Evolutionary conservation across 2,888 invertebrate genomes (phyloP).

Genomic region (Apoda limacodes): DNA sequence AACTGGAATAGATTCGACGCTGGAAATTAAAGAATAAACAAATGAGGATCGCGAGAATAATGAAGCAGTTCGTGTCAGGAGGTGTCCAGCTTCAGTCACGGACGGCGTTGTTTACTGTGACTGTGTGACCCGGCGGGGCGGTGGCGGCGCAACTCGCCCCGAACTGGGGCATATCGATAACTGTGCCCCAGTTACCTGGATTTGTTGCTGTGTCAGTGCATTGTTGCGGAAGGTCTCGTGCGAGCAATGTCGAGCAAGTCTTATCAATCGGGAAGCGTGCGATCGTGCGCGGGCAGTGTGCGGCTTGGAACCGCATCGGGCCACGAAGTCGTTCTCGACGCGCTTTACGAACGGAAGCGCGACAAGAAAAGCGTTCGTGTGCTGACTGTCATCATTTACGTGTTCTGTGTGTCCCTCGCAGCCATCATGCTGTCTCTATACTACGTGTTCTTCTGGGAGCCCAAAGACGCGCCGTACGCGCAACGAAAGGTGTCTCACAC

Average conservation of each 20-base stretch:
- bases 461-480: conserved; percentile 69
- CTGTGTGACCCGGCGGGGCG: conserved; percentile 50
- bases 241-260: conserved; percentile 69
- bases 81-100: conserved; percentile 63
- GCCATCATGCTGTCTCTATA: conserved; percentile 94
- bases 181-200: conserved; percentile 58
- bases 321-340: conserved; percentile 77
- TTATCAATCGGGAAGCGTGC: conserved; percentile 66
- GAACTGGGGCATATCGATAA: conserved; percentile 65
- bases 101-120: too few relatives aligned
- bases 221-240: conserved; percentile 31
- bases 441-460: conserved; percentile 95
- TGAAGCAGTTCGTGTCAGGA: conserved; percentile 60
- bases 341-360: conserved; percentile 84
- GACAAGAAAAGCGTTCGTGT: conserved; percentile 91
- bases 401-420: conserved; percentile 93
- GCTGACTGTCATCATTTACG: conserved; percentile 92
- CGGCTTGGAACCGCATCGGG: conserved; percentile 42
- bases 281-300: conserved; percentile 55
- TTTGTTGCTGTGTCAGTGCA: conserved; percentile 21
- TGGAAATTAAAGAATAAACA: conserved; percentile 69
- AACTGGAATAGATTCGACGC: conserved; percentile 61
- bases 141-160: conserved; percentile 40
- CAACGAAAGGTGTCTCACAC: conserved; percentile 64
- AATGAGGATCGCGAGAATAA: conserved; percentile 59